Conservation (phyloP, 23 tunicate species). For the Clavelina lepadiformis region DNA sequence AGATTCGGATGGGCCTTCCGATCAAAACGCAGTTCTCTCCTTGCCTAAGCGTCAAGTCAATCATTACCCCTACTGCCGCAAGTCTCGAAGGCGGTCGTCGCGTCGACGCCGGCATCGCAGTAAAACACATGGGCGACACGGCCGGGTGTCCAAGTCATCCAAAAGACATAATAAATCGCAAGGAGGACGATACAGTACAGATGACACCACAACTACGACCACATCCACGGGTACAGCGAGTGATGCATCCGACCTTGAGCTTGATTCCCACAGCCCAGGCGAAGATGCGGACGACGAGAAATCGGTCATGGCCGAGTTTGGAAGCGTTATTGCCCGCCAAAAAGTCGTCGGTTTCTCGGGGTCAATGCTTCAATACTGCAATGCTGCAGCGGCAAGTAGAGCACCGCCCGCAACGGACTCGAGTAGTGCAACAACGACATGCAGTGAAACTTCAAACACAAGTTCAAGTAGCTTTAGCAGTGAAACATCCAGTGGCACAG, state of each 20-base stretch:
- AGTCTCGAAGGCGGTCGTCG: constrained; percentile 32
- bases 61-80: constrained; percentile 53
- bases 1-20: constrained; percentile 46
- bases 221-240: constrained; percentile 40
- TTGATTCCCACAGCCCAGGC: constrained; percentile 35
- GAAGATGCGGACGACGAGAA: constrained; percentile 96
- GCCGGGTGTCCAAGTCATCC: constrained; percentile 20
- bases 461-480: constrained; percentile 74
- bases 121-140: constrained; percentile 23
- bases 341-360: constrained; percentile 16
- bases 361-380: constrained; percentile 15
- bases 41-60: constrained; percentile 26
- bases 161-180: neutral
- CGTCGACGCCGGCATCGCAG: constrained; percentile 18
- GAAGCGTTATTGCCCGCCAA: constrained; percentile 53
- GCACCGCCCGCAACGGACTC: constrained; percentile 76
- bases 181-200: constrained; percentile 32
- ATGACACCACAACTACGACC: constrained; percentile 44
- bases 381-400: constrained; percentile 14
- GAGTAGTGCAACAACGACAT: constrained; percentile 77
- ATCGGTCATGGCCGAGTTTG: constrained; percentile 69
- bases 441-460: constrained; percentile 71
- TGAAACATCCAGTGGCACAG: constrained; percentile 77
- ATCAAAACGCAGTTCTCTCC: constrained; percentile 40
- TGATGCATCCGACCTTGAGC: constrained; percentile 35